These are phyloP conservation scores for Glomeris maerens DNA, from an alignment of 1,140 invertebrate species.

Conservation along the genomic window DNA sequence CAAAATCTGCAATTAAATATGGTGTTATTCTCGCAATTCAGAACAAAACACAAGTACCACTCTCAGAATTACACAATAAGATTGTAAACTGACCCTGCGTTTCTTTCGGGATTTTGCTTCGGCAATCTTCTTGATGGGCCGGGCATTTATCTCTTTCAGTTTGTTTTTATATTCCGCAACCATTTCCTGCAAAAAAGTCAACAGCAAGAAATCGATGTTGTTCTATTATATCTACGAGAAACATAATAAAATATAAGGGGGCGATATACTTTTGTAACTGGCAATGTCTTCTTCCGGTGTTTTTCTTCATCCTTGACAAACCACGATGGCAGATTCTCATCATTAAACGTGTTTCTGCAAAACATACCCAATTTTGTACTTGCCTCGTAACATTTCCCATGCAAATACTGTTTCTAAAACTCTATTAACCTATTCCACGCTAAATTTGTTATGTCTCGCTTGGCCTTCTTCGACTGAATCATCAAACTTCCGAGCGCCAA, in stretches of 20 bases:
- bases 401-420: too few relatives aligned
- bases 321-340: conserved; percentile 87
- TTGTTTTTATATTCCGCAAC: conserved; percentile 38
- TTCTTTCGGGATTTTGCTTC: conserved; percentile 98
- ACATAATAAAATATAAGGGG: conserved; percentile 8
- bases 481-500: conserved; percentile 74
- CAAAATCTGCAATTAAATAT: conserved; percentile 28
- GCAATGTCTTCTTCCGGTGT: conserved; percentile 63
- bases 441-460: conserved; percentile 67
- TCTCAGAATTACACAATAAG: not conserved
- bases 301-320: conserved; percentile 87
- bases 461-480: conserved; percentile 66
- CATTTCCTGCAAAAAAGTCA: conserved; percentile 29
- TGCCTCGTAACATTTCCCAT: too few relatives aligned
- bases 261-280: conserved; percentile 52
- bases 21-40: too few relatives aligned
- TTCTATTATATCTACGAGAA: conserved; percentile 25
- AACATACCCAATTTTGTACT: not conserved
- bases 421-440: conserved; percentile 80
- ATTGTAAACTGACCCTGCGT: conserved; percentile 45
- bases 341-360: conserved; percentile 41
- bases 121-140: conserved; percentile 94
- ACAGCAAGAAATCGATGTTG: not conserved
- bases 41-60: too few relatives aligned
- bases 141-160: conserved; percentile 73